Evolutionary conservation across 1,140 invertebrate genomes (phyloP).

Genomic region (Aricia agestis): DNA sequence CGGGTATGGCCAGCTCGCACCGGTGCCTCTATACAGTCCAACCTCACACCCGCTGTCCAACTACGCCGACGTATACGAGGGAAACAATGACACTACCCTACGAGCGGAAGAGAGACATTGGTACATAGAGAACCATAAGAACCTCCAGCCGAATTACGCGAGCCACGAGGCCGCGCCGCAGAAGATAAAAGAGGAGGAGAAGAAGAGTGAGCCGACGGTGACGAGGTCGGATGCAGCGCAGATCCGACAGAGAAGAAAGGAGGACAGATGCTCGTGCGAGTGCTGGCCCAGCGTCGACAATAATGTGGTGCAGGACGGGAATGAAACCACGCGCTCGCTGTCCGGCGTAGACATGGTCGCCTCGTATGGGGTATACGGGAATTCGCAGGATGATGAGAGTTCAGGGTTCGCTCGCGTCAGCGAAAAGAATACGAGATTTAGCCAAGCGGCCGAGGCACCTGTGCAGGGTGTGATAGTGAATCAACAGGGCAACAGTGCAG

Average conservation of each 20-base stretch:
- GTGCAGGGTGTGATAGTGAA: slow-evolving; percentile 73
- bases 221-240: slow-evolving; percentile 55
- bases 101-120: slow-evolving; percentile 72
- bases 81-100: slow-evolving; percentile 73
- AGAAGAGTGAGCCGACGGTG: slow-evolving; percentile 55
- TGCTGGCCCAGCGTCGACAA: slow-evolving; percentile 73
- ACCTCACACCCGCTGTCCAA: slow-evolving; percentile 61
- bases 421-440: slow-evolving; percentile 60
- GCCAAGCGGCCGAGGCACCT: slow-evolving; percentile 59
- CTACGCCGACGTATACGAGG: slow-evolving; percentile 71
- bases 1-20: slow-evolving; percentile 56
- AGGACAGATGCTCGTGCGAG: slow-evolving; percentile 73
- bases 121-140: slow-evolving; percentile 75
- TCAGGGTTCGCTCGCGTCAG: slow-evolving; percentile 67
- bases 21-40: slow-evolving; percentile 59
- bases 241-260: slow-evolving; percentile 63
- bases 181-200: slow-evolving; percentile 72
- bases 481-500: slow-evolving; percentile 71
- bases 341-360: slow-evolving; percentile 74
- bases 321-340: slow-evolving; percentile 60
- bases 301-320: slow-evolving; percentile 54
- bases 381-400: slow-evolving; percentile 71
- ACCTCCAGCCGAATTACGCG: slow-evolving; percentile 55
- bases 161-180: slow-evolving; percentile 51
- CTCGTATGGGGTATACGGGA: slow-evolving; percentile 72